These are phyloP conservation scores for Bombyx huttoni DNA, from an alignment of 2,888 invertebrate species.

Conservation along the genomic window DNA sequence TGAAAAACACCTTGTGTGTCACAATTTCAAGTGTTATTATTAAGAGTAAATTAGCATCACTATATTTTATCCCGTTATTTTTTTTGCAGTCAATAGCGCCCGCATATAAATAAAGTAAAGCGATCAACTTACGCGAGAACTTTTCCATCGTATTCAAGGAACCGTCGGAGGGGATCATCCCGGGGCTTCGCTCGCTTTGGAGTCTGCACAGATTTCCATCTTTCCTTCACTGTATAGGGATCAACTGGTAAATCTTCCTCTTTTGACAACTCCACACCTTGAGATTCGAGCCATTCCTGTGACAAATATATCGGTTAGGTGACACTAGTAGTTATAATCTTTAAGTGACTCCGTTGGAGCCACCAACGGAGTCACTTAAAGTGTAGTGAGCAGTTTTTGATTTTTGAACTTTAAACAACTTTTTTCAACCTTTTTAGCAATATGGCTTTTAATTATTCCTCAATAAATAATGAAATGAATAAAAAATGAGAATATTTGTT, in stretches of 20 bases:
- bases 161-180: slow-evolving; percentile 71
- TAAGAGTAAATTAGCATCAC: background rate
- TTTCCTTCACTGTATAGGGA: slow-evolving; percentile 73
- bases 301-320: background rate
- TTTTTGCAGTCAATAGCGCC: too few relatives aligned
- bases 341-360: too few relatives aligned
- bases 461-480: too few relatives aligned
- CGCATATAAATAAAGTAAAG: background rate
- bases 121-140: slow-evolving; percentile 73
- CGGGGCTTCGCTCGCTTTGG: slow-evolving; percentile 25
- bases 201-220: slow-evolving; percentile 42
- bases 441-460: too few relatives aligned
- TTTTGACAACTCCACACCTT: slow-evolving; percentile 82
- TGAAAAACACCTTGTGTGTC: too few relatives aligned
- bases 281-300: slow-evolving; percentile 86
- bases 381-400: too few relatives aligned
- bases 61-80: too few relatives aligned
- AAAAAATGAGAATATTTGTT: too few relatives aligned
- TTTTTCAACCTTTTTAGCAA: too few relatives aligned
- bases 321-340: too few relatives aligned
- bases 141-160: slow-evolving; percentile 84
- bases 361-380: too few relatives aligned
- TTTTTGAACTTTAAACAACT: too few relatives aligned
- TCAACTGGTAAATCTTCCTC: slow-evolving; percentile 80
- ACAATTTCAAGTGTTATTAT: background rate